Conservation (phyloP, 2,888 invertebrate genomes). For the Cosmopolites sordidus region DNA sequence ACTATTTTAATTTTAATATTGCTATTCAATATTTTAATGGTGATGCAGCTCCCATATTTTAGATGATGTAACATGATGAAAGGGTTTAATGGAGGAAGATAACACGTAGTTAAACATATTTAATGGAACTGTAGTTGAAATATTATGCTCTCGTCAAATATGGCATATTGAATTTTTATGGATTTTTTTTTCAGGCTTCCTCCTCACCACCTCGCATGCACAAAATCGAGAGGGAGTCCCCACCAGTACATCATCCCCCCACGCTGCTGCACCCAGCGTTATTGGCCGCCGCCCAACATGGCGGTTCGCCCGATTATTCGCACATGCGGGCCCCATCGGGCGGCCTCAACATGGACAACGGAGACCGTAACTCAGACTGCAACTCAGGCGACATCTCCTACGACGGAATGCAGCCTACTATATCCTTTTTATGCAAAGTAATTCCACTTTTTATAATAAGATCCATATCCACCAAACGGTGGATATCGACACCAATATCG, state of each 20-base stretch:
- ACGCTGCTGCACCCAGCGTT: slow-evolving; percentile 82
- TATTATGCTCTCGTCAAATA: too few relatives aligned
- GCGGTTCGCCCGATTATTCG: slow-evolving; percentile 75
- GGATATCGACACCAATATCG: background rate
- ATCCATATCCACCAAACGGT: background rate
- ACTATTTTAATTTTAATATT: too few relatives aligned
- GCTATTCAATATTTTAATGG: too few relatives aligned
- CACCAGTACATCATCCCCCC: slow-evolving; percentile 79
- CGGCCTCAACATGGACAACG: slow-evolving; percentile 66
- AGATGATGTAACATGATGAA: too few relatives aligned
- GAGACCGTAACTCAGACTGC: slow-evolving; percentile 84
- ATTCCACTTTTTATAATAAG: background rate
- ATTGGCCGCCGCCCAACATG: slow-evolving; percentile 77
- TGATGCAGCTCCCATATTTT: too few relatives aligned
- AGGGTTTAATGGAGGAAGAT: too few relatives aligned
- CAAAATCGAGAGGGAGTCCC: slow-evolving; percentile 73
- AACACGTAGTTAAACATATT: too few relatives aligned
- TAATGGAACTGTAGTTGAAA: too few relatives aligned
- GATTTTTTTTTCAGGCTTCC: slow-evolving; percentile 40
- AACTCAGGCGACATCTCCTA: slow-evolving; percentile 87
- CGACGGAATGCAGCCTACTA: slow-evolving; percentile 91
- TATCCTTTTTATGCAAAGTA: slow-evolving; percentile 76
- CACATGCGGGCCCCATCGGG: slow-evolving; percentile 57
- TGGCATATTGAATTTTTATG: too few relatives aligned
- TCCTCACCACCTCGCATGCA: slow-evolving; percentile 63